Conservation (phyloP, 2,113 vertebrate species). For the Brachyhypopomus occidentalis region DNA sequence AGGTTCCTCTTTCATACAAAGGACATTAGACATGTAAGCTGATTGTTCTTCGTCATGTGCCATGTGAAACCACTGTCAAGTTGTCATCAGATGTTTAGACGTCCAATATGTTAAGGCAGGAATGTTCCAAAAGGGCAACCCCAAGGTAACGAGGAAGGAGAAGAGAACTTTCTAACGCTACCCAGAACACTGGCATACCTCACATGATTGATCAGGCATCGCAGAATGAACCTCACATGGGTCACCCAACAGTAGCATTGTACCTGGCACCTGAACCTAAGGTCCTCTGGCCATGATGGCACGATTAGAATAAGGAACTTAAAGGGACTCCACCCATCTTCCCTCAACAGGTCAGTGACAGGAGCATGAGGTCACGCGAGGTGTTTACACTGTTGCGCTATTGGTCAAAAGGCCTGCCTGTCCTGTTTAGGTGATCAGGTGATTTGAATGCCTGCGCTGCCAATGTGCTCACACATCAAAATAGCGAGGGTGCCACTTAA, state of each 20-base stretch:
- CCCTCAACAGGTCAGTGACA: background rate
- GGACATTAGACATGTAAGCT: no score
- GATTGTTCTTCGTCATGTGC: no score
- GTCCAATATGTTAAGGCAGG: no score
- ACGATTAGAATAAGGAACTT: background rate
- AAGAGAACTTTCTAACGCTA: no score
- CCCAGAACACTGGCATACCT: no score
- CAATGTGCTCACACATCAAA: background rate
- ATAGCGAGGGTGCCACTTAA: background rate
- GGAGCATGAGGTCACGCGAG: background rate
- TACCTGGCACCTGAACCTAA: constrained; percentile 27
- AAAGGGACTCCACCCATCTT: background rate
- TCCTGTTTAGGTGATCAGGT: background rate
- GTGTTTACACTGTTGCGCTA: background rate
- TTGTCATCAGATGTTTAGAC: no score
- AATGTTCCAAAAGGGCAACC: no score
- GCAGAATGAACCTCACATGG: background rate
- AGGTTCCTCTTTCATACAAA: no score
- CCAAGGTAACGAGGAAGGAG: no score
- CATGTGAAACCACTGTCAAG: no score
- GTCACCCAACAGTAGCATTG: background rate
- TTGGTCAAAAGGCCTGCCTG: background rate
- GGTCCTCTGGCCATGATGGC: constrained; percentile 17
- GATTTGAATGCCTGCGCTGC: background rate
- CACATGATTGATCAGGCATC: background rate